These are phyloP conservation scores for Fregetta grallaria DNA, from an alignment of 2,113 vertebrate species.

Conservation along the genomic window DNA sequence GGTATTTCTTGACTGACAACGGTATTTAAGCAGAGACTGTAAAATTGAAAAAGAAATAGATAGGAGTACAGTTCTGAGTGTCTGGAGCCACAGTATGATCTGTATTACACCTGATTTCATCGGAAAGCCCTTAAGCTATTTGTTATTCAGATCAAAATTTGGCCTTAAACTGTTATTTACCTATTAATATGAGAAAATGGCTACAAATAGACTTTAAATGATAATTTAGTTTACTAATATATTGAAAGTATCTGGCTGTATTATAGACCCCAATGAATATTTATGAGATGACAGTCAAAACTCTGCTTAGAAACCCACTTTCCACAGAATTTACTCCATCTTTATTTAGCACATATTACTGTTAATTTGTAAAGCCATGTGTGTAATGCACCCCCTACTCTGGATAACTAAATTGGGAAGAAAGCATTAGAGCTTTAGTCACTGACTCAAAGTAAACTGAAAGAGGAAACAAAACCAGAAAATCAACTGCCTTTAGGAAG, in stretches of 20 bases:
- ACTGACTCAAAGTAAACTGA: neutral
- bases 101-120: neutral
- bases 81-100: neutral
- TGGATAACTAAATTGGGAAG: neutral
- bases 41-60: conserved; percentile 15
- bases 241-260: neutral
- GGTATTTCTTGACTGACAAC: conserved; percentile 7
- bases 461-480: neutral
- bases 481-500: neutral
- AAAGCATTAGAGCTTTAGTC: neutral
- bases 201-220: neutral
- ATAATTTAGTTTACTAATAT: neutral
- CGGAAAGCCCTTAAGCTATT: neutral
- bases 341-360: neutral
- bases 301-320: neutral
- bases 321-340: neutral
- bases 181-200: neutral
- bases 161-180: neutral
- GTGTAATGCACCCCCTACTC: neutral
- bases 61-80: neutral
- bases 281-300: neutral
- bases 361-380: neutral
- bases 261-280: neutral
- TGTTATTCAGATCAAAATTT: neutral
- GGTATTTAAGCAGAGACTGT: neutral